phyloP scores from a whole-genome alignment of 30 jellyfish, hydroid and myxozoan species.

The Aurelia aurita complex sp. Pacific region DNA sequence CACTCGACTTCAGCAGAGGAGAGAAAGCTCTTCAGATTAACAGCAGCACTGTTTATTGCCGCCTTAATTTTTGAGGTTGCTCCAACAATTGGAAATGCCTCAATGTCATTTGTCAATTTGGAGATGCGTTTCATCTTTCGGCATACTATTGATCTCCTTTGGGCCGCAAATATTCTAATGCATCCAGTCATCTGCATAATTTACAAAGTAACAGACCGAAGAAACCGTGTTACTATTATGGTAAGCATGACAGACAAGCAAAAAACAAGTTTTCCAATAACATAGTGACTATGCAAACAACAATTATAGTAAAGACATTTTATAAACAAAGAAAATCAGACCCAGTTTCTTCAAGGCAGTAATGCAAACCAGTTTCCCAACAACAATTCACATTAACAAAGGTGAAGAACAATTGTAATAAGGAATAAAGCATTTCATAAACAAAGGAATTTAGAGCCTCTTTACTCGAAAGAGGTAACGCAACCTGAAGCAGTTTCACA shows the following conservation, averaged over 20 bases:
- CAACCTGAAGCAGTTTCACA: too few relatives aligned
- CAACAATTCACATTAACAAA: too few relatives aligned
- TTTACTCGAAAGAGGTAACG: too few relatives aligned
- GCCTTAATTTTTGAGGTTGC: background rate
- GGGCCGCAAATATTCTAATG: background rate
- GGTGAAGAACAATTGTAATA: too few relatives aligned
- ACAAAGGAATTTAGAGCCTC: too few relatives aligned
- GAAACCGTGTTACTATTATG: background rate
- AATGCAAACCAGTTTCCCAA: too few relatives aligned
- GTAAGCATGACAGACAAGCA: background rate
- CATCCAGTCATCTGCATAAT: constrained; percentile 12
- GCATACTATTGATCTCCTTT: background rate
- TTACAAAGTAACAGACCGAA: background rate
- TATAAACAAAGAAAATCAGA: too few relatives aligned
- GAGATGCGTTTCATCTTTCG: background rate
- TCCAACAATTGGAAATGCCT: background rate
- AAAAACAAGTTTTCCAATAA: background rate
- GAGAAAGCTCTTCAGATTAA: background rate
- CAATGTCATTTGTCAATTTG: background rate
- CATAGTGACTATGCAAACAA: too few relatives aligned
- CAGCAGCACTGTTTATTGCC: background rate
- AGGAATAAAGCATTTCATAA: too few relatives aligned
- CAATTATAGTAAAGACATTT: too few relatives aligned
- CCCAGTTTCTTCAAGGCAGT: too few relatives aligned
- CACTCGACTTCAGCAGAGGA: background rate